Base-by-base conservation (phyloP, 1,140 invertebrate species). In the Grapholita molesta region DNA sequence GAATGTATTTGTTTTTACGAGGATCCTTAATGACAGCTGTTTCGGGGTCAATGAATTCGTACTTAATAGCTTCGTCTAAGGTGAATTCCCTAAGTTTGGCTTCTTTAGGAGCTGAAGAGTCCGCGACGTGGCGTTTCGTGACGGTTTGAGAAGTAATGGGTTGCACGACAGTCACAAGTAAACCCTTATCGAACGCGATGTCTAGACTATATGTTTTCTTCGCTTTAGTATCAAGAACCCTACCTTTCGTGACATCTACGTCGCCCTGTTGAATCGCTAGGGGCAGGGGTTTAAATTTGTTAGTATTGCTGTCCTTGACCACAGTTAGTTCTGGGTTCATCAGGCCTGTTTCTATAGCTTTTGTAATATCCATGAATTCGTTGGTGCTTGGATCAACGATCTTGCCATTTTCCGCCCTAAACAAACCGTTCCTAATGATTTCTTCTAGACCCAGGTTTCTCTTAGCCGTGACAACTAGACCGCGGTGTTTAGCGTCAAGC, bases 11-110 rank as follows among this genome's bases (percentile, higher is more conserved):
- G 72, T 95, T 95, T 68, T 94, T 96, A 70, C 94, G 92, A 11
- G 96, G 95, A 87, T 98, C 95, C 91, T 95, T 96, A 2, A 98
- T 93, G 24, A 97, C 94, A 1, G 96, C 95, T 1, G 94, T 94
- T 70, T 95, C 93, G 0, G 96, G 95, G 89, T 97, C 94, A 33
- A 98, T 93, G 35, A 97, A 93, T 83, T 96, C 95, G 70, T 94
- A 94, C 66, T 94, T 93, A 32, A 97, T 95, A 0, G 96, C 96
- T 92, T 97, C 96, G 67, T 96, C 95, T 69, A 98, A 84, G 6
- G 95, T 95, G 82, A 95, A 96, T 81, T 96, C 95, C 72, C 94
- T 93, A 80, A 93, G 85, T 11, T 92, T 82, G 67, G 92, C 85
- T 79, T 95, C 89, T 76, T 88, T 92, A n/a, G 86, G 82, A 24